Conservation (phyloP, 2,888 invertebrate genomes). For the Crocallis elinguaria region DNA sequence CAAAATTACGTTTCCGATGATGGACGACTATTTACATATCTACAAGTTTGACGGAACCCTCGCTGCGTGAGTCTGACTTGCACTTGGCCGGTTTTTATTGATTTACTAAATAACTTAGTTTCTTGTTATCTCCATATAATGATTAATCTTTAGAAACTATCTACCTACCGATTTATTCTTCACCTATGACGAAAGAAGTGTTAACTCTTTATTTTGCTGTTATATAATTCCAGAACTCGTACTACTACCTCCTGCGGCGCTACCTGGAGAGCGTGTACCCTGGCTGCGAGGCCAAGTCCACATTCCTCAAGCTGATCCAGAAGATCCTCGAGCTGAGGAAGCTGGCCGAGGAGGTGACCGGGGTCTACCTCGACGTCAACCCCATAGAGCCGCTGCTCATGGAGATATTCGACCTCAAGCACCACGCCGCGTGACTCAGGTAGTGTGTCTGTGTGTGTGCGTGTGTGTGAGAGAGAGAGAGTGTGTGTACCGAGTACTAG, state of each 20-base stretch:
- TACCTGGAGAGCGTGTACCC: conserved; percentile 93
- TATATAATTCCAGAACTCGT: conserved; percentile 92
- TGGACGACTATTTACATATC: too few species aligned
- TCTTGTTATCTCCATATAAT: too few species aligned
- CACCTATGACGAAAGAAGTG: too few species aligned
- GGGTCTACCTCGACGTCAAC: conserved; percentile 96
- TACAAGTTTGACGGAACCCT: too few species aligned
- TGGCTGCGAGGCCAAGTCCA: conserved; percentile 94
- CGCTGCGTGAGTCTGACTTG: too few species aligned
- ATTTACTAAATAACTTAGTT: too few species aligned
- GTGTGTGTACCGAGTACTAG: neutral
- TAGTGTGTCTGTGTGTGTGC: neutral
- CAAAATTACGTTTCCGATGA: too few species aligned
- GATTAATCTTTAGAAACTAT: too few species aligned
- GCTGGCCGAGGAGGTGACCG: conserved; percentile 95
- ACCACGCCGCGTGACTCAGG: conserved; percentile 55
- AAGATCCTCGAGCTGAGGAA: conserved; percentile 95
- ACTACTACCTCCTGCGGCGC: conserved; percentile 93
- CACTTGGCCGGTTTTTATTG: too few species aligned
- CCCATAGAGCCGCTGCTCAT: conserved; percentile 97
- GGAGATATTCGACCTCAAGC: conserved; percentile 97
- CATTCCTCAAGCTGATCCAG: conserved; percentile 94
- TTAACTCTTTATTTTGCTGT: neutral
- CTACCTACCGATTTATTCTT: too few species aligned
- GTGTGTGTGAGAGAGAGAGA: neutral